Conservation (phyloP, 1,140 invertebrate species). For the Drosophila burlai region DNA sequence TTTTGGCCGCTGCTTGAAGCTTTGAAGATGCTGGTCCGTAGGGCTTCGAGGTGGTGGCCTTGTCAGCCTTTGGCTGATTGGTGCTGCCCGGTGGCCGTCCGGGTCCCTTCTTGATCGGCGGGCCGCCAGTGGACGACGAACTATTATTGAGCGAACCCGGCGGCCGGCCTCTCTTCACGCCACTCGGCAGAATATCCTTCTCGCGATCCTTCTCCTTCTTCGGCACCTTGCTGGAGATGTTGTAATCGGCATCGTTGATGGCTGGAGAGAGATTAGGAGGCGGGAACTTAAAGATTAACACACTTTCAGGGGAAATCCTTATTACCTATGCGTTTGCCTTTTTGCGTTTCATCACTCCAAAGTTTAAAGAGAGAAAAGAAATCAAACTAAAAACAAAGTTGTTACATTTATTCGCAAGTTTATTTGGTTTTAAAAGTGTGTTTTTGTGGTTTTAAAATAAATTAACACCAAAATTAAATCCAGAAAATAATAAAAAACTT, state of each 20-base stretch:
- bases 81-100: conserved; percentile 28
- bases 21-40: conserved; percentile 19
- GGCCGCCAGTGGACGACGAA: conserved; percentile 38
- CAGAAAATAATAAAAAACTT: conserved; percentile 11
- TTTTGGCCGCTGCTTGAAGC: neutral
- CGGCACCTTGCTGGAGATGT: conserved; percentile 48
- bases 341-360: conserved; percentile 66
- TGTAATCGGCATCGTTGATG: conserved; percentile 77
- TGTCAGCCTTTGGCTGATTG: conserved; percentile 32
- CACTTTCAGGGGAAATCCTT: neutral
- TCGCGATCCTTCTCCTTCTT: conserved; percentile 78
- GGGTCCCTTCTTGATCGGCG: conserved; percentile 35
- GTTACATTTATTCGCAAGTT: conserved; percentile 50
- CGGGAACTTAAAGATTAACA: conserved; percentile 1
- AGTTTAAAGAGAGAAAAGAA: conserved; percentile 40
- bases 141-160: conserved; percentile 7
- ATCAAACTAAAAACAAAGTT: conserved; percentile 68
- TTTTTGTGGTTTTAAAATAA: conserved; percentile 27
- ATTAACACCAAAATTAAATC: conserved; percentile 28
- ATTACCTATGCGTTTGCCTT: conserved; percentile 11
- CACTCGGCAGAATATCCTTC: conserved; percentile 49
- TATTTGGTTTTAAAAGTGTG: conserved; percentile 38
- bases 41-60: conserved; percentile 40
- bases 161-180: conserved; percentile 55
- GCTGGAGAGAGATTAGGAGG: conserved; percentile 54